Percentiles rank a stretch among this genome's conserved stretches.
phyloP scores from a whole-genome alignment of 2,113 vertebrate species.

The Murina feae region DNA sequence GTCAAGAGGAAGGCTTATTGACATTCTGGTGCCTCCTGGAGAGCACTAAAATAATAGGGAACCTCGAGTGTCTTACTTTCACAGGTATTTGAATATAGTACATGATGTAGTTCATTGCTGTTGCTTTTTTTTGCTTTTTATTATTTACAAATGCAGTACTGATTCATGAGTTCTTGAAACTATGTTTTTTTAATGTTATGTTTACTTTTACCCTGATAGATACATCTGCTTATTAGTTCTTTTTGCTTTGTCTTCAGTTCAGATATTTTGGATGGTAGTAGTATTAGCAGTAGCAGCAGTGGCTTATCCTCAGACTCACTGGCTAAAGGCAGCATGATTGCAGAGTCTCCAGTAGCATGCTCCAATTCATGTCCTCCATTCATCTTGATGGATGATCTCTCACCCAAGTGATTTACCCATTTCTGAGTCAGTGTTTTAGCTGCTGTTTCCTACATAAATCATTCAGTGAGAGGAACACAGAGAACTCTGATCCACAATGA shows the following conservation, averaged over 20 bases:
- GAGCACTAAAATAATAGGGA: not conserved
- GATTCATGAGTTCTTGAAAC: slow-evolving; percentile 47
- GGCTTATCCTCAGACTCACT: slow-evolving; percentile 91
- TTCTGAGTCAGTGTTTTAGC: slow-evolving; percentile 72
- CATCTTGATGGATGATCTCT: slow-evolving; percentile 90
- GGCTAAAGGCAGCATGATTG: slow-evolving; percentile 91
- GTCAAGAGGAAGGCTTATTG: not conserved
- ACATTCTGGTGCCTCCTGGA: not conserved
- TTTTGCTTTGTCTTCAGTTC: slow-evolving; percentile 83
- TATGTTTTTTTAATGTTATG: slow-evolving; percentile 57
- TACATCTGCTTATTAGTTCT: slow-evolving; percentile 55
- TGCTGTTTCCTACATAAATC: slow-evolving; percentile 72
- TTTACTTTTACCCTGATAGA: slow-evolving; percentile 61
- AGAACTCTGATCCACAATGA: slow-evolving; percentile 75
- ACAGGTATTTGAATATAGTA: not conserved
- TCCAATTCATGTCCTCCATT: slow-evolving; percentile 85
- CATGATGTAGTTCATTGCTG: slow-evolving; percentile 33
- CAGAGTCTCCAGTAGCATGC: slow-evolving; percentile 90
- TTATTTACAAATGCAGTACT: slow-evolving; percentile 54
- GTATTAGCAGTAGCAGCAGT: slow-evolving; percentile 91
- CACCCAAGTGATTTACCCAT: slow-evolving; percentile 88
- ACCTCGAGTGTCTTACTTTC: not conserved
- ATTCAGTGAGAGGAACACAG: slow-evolving; percentile 69
- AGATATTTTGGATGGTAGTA: slow-evolving; percentile 91
- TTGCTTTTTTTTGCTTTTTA: slow-evolving; percentile 56